Percentiles rank a stretch among this genome's conserved stretches.
These are phyloP conservation scores for Epiblema foenella DNA, from an alignment of 2,888 invertebrate genomes.

Conservation along the genomic window DNA sequence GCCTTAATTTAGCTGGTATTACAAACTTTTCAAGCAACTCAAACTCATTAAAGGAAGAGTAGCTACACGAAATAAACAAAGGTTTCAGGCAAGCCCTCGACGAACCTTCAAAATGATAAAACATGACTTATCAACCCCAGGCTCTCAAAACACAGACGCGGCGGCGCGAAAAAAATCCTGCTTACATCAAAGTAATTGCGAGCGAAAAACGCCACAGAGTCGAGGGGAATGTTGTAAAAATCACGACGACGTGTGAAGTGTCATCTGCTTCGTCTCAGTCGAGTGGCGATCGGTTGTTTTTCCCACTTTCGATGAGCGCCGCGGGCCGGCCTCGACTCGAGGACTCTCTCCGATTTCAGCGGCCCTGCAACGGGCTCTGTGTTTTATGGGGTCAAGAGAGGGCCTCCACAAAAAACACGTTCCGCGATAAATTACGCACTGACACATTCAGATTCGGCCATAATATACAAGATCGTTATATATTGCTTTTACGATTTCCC, in stretches of 20 bases:
- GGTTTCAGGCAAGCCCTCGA: constrained; percentile 38
- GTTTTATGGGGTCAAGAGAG: constrained; percentile 84
- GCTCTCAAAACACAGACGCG: constrained; percentile 53
- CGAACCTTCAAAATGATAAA: constrained; percentile 46
- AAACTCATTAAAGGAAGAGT: constrained; percentile 34
- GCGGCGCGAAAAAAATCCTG: constrained; percentile 54
- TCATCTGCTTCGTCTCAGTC: constrained; percentile 76
- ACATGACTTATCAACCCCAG: constrained; percentile 50
- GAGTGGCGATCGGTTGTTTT: constrained; percentile 84
- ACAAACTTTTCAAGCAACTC: constrained; percentile 10
- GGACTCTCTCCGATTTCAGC: constrained; percentile 74
- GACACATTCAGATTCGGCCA: constrained; percentile 84
- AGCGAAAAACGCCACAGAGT: constrained; percentile 74
- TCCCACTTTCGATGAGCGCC: constrained; percentile 79
- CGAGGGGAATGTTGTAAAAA: constrained; percentile 81
- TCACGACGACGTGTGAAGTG: constrained; percentile 83
- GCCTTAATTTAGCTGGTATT: constrained; percentile 1
- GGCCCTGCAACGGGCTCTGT: constrained; percentile 72
- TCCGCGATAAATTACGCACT: constrained; percentile 82
- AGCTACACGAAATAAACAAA: constrained; percentile 39
- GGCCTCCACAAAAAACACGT: constrained; percentile 81
- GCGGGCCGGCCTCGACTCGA: constrained; percentile 69
- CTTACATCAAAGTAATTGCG: constrained; percentile 78
- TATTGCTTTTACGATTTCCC: constrained; percentile 72
- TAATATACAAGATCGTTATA: constrained; percentile 80